Evolutionary conservation across 2,797 vertebrate genomes (phyloP).

Genomic region (Ammospiza maritima): DNA sequence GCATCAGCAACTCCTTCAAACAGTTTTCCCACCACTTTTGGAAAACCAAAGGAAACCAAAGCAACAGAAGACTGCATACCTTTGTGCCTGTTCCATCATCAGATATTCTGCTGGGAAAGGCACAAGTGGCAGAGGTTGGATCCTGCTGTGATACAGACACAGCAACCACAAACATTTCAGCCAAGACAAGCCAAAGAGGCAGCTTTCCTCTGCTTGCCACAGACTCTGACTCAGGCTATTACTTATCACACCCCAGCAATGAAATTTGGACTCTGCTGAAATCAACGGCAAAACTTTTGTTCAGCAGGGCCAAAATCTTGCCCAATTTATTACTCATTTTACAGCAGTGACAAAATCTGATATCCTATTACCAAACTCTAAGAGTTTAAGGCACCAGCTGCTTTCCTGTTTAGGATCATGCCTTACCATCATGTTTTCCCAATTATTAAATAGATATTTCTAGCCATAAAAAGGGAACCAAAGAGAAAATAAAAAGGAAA

Average conservation of each 20-base stretch:
- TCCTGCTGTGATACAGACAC: accelerated
- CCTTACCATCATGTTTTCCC: background rate
- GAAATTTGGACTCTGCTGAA: background rate
- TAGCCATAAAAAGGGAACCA: background rate
- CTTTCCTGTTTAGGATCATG: background rate
- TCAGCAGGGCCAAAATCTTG: background rate
- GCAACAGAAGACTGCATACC: background rate
- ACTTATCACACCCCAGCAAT: background rate
- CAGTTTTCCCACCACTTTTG: background rate
- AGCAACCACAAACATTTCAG: background rate
- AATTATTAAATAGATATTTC: slow-evolving; percentile 33
- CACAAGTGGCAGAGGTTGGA: background rate
- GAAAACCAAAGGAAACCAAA: background rate
- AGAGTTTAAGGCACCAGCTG: background rate
- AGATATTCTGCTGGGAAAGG: background rate
- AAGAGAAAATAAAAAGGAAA: slow-evolving; percentile 14
- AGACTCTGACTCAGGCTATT: background rate
- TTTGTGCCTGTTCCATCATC: background rate
- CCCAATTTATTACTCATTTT: slow-evolving; percentile 2
- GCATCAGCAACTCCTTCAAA: background rate
- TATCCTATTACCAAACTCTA: slow-evolving; percentile 1
- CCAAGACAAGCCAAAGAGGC: background rate
- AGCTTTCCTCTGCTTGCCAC: background rate
- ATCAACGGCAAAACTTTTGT: background rate
- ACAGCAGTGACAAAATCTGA: background rate